Conservation (phyloP, 2,888 invertebrate genomes). For the Caprella mutica region DNA sequence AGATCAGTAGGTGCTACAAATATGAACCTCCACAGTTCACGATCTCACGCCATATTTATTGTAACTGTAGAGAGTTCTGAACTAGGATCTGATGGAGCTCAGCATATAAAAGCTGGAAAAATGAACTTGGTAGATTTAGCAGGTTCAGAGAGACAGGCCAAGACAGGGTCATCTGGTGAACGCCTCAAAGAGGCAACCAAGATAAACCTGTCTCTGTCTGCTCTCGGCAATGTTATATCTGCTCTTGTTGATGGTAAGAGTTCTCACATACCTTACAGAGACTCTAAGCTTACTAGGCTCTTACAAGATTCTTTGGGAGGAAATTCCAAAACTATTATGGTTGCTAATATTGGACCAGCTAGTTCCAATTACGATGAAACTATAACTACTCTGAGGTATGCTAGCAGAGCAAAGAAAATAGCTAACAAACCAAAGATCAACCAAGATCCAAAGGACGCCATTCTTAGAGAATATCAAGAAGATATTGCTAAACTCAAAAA, state of each 20-base stretch:
- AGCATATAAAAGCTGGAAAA: conserved; percentile 69
- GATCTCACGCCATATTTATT: conserved; percentile 96
- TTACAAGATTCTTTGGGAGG: conserved; percentile 97
- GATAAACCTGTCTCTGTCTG: conserved; percentile 90
- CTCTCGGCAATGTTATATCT: conserved; percentile 96
- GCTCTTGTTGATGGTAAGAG: conserved; percentile 79
- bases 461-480: conserved; percentile 86
- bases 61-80: conserved; percentile 92
- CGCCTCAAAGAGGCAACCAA: conserved; percentile 90
- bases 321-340: conserved; percentile 98
- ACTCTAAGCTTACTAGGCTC: conserved; percentile 89
- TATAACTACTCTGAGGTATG: conserved; percentile 87
- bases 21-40: conserved; percentile 96
- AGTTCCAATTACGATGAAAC: conserved; percentile 97
- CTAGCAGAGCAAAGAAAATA: conserved; percentile 94
- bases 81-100: conserved; percentile 50
- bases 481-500: conserved; percentile 71
- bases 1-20: conserved; percentile 89
- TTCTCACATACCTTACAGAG: conserved; percentile 91
- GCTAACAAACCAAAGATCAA: conserved; percentile 97
- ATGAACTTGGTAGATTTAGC: conserved; percentile 95
- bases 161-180: conserved; percentile 89
- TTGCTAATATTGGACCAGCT: conserved; percentile 96
- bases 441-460: conserved; percentile 97
- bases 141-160: conserved; percentile 92